Evolutionary conservation across 2,888 invertebrate genomes (phyloP).

Genomic region (Pollenia labialis): DNA sequence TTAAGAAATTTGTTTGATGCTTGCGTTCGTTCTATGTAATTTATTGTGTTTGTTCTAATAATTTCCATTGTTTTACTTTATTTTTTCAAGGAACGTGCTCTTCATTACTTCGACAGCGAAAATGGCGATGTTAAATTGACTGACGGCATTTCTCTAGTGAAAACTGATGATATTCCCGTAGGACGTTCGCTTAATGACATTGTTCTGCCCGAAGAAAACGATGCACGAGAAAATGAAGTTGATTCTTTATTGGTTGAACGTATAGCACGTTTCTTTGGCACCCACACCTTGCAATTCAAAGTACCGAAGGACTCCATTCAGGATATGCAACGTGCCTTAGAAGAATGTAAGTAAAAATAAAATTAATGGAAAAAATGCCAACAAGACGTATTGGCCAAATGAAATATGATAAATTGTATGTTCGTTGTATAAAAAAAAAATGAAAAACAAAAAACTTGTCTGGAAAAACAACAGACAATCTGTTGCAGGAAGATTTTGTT

Average conservation of each 20-base stretch:
- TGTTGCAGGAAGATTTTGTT: background rate
- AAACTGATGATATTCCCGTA: constrained; percentile 86
- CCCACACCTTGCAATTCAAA: constrained; percentile 92
- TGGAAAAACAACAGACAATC: background rate
- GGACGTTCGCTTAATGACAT: constrained; percentile 87
- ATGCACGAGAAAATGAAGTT: constrained; percentile 89
- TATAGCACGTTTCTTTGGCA: constrained; percentile 90
- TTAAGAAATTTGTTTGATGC: too few relatives aligned
- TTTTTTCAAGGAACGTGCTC: constrained; percentile 87
- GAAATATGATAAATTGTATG: too few relatives aligned
- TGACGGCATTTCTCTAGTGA: constrained; percentile 86
- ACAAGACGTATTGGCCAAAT: too few relatives aligned
- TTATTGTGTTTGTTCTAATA: too few relatives aligned
- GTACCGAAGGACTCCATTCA: constrained; percentile 90
- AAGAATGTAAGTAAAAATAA: constrained; percentile 88
- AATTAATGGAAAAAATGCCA: background rate
- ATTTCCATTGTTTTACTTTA: background rate
- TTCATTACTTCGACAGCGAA: constrained; percentile 88
- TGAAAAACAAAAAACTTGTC: too few relatives aligned
- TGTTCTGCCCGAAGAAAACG: constrained; percentile 89
- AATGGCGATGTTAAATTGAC: constrained; percentile 87
- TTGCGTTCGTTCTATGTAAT: too few relatives aligned
- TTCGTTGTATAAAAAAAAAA: too few relatives aligned
- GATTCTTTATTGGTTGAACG: constrained; percentile 90
- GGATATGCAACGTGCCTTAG: constrained; percentile 91